Conservation (phyloP, 2,888 invertebrate genomes). For the Theretra japonica region DNA sequence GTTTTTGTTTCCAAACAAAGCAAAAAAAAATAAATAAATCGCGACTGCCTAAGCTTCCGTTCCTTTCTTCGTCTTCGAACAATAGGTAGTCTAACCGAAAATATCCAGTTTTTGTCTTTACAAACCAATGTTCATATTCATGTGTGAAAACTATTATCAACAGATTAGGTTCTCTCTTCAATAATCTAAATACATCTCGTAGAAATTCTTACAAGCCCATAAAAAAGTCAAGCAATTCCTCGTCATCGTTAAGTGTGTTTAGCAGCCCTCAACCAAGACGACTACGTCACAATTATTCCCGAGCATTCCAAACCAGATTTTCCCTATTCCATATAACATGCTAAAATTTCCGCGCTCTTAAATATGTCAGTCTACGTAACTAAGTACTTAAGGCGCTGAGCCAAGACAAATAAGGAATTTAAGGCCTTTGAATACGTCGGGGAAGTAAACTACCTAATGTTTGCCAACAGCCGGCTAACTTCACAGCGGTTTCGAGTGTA, state of each 20-base stretch:
- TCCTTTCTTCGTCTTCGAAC: too few relatives aligned
- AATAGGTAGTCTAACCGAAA: too few relatives aligned
- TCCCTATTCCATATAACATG: neutral
- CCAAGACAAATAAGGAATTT: conserved; percentile 50
- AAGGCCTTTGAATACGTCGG: conserved; percentile 39
- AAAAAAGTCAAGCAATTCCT: neutral
- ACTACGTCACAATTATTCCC: neutral
- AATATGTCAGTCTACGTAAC: conserved; percentile 15
- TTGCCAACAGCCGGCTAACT: conserved; percentile 22
- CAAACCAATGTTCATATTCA: too few relatives aligned
- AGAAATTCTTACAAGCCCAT: too few relatives aligned
- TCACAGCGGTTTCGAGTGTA: neutral
- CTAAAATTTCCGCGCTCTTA: conserved; percentile 24
- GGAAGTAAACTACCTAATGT: conserved; percentile 19
- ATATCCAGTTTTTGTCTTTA: too few relatives aligned
- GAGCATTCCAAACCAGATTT: neutral
- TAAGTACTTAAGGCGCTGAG: conserved; percentile 47
- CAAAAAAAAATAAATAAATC: too few relatives aligned
- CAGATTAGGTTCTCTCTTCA: too few relatives aligned
- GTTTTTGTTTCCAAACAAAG: too few relatives aligned
- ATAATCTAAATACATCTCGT: too few relatives aligned
- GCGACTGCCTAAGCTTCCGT: too few relatives aligned
- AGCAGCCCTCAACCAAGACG: neutral
- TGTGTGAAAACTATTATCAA: too few relatives aligned
- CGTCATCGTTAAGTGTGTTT: conserved; percentile 4